Evolutionary conservation across 2,888 invertebrate species (phyloP), one percentile per base, ranked within the genome.

Genomic region (Hyles lineata): DNA sequence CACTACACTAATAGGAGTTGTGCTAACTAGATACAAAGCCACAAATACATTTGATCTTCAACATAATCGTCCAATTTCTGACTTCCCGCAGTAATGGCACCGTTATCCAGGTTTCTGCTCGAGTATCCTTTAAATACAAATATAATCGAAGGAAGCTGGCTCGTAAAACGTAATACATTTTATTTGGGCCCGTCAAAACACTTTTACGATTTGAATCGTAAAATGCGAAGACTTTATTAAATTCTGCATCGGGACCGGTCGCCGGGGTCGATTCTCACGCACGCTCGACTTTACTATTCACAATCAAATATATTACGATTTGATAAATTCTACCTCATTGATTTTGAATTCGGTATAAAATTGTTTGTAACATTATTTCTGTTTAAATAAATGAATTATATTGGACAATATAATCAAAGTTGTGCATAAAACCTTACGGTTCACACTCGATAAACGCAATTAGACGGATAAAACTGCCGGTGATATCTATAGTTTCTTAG

Each of bases 211-310:
- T 82, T 77, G 76, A 79, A 84, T 83, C 86, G 85, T 89, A 88
- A 90, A 90, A 82, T 76, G 74, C 75, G 80, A 85, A 76, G 86
- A 82, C 89, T 90, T 90, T 90, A 91, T 91, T 89, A 87, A 90
- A 88, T 85, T 87, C 83, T 80, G 82, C 80, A 80, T 73, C 74
- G 74, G 79, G 82, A 85, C 85, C 81, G 78, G 86, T 85, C 75
- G 72, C 58, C 35, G 23, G 50, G 74, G 21, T 17, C 29, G 55
- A 74, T 71, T 76, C 25, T 55, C 69, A 67, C 58, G 70, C 61
- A 52, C 70, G 50, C 67, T 32, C 70, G 43, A 73, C 32, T 59
- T 50, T 60, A 55, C n/a, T 3, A 21, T 62, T 75, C 75, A 81
- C 75, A 81, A 76, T 76, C 78, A 73, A 75, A 76, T 80, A 79